phyloP scores from a whole-genome alignment of 2,888 invertebrate genomes.

The Cantharis rustica region DNA sequence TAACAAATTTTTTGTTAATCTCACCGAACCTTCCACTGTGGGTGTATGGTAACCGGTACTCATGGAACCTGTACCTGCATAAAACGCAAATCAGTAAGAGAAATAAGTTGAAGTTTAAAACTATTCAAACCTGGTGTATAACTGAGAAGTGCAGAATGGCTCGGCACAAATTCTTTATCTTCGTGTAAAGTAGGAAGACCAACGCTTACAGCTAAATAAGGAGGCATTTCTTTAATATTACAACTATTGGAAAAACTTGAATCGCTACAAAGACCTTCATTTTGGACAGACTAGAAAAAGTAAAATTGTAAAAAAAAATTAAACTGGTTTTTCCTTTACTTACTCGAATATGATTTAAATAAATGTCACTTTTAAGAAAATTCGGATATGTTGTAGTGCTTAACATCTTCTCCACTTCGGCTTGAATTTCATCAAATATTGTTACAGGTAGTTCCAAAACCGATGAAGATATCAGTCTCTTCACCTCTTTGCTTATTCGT shows the following conservation, averaged over 20 bases:
- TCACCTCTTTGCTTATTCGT: constrained; percentile 65
- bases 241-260: constrained; percentile 53
- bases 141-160: constrained; percentile 43
- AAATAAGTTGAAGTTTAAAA: not conserved
- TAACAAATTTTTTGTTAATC: constrained; percentile 80
- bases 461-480: constrained; percentile 73
- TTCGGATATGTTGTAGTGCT: constrained; percentile 88
- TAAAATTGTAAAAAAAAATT: not conserved
- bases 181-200: constrained; percentile 84
- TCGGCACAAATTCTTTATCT: constrained; percentile 71
- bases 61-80: constrained; percentile 51
- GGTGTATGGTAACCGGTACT: constrained; percentile 58
- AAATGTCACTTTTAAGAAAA: constrained; percentile 91
- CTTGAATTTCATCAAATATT: constrained; percentile 77
- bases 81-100: constrained; percentile 8
- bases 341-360: constrained; percentile 82
- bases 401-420: constrained; percentile 78
- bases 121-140: constrained; percentile 49
- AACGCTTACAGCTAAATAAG: constrained; percentile 48
- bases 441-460: constrained; percentile 64
- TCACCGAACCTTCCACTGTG: constrained; percentile 54
- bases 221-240: constrained; percentile 49
- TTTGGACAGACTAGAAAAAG: constrained; percentile 47
- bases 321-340: constrained; percentile 35
- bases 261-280: constrained; percentile 47